Base-by-base conservation (phyloP, 2,797 vertebrate species). In the Thaleichthys pacificus region DNA sequence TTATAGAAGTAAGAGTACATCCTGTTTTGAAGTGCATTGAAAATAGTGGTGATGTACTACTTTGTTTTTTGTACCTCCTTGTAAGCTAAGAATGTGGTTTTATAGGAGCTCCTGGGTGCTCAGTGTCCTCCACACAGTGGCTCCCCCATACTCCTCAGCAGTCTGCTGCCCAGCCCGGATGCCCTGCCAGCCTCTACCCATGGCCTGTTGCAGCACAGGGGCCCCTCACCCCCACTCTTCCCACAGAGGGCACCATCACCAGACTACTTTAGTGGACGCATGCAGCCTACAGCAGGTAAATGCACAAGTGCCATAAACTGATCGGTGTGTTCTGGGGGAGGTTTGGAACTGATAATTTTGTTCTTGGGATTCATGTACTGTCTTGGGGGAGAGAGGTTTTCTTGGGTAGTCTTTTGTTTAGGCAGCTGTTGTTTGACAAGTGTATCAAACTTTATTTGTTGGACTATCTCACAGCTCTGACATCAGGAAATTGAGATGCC, bases 91-190 rank as follows among this genome's bases (percentile, higher is more conserved):
- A n/a, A 54, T 30, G 42, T 66, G 1, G 60, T 81, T 5, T 77
- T 84, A 1, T 71, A 99, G 98, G 97, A 97, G 78, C 95, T 98
- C 72, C 87, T 98, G 51, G 94, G 96, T 61, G 93, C 93, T 3
- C 91, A 93, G 22, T 84, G 92, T 75, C 89, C 90, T 75, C 88
- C 85, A 77, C 94, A 92, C 75, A 92, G 93, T 63, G 79, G 88
- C 74, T 95, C 96, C 9, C 95, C 96, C 0, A 91, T 87, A 60
- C 92, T 96, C 60, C 85, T 97, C 63, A 91, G 93, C 79, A 93
- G 94, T 83, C 88, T 98, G 79, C 90, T 98, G 77, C 90, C 93
- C 17, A 93, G 83, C 28, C 80, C 95, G 81, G 96, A 98, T 6
- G 77, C 76, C 56, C 82, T 78, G 3, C 32, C 75, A 5, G 54